phyloP scores from a whole-genome alignment of 2,113 vertebrate species.

The Pseudolaguvia tuberculata region DNA sequence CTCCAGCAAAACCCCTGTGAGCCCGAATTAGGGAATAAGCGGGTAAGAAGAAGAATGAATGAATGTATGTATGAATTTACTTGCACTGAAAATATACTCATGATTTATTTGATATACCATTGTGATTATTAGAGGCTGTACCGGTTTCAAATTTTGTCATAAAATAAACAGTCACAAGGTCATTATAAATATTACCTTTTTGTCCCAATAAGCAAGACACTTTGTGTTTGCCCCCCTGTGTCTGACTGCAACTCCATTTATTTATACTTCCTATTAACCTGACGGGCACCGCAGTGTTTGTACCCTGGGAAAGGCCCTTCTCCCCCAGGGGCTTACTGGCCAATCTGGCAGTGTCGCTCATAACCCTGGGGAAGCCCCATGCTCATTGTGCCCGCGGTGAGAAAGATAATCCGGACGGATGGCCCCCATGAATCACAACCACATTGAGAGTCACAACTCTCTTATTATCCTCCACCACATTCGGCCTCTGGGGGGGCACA shows the following conservation, averaged over 20 bases:
- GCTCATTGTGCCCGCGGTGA: conserved; percentile 78
- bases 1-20: no score
- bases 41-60: no score
- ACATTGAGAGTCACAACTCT: conserved; percentile 78
- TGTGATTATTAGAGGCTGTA: background rate
- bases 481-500: conserved; percentile 78
- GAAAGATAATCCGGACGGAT: conserved; percentile 82
- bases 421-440: conserved; percentile 83
- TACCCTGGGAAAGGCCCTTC: conserved; percentile 48
- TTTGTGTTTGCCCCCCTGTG: conserved; percentile 43
- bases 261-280: conserved; percentile 46
- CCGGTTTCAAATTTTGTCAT: background rate
- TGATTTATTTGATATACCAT: background rate
- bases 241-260: conserved; percentile 37
- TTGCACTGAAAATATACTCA: background rate
- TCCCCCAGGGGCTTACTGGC: conserved; percentile 74
- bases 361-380: conserved; percentile 76
- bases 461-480: conserved; percentile 80
- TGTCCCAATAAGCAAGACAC: background rate
- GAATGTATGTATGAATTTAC: no score
- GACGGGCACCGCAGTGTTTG: conserved; percentile 46
- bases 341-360: conserved; percentile 78
- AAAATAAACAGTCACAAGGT: background rate
- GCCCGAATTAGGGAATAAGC: no score
- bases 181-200: conserved; percentile 10